Percentiles rank a stretch among this genome's conserved stretches.
Evolutionary conservation across 2,888 invertebrate genomes (phyloP).

Genomic region (Kryphioiulus occultus): DNA sequence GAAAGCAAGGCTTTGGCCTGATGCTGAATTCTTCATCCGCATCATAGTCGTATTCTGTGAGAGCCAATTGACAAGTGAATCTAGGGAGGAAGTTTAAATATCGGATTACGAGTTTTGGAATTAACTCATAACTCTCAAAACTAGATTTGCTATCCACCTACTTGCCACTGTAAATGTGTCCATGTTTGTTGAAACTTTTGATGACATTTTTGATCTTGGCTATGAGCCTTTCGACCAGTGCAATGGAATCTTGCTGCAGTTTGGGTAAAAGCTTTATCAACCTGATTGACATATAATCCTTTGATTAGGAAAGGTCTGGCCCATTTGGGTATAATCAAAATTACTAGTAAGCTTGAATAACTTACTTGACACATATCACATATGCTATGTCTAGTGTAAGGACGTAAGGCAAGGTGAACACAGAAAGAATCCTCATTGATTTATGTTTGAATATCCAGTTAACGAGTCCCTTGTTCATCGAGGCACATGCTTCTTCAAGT

Average conservation of each 20-base stretch:
- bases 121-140: not conserved
- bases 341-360: not conserved
- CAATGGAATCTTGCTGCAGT: slow-evolving; percentile 70
- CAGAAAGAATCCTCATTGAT: slow-evolving; percentile 79
- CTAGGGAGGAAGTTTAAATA: slow-evolving; percentile 56
- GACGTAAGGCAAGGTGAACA: slow-evolving; percentile 84
- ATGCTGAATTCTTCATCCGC: slow-evolving; percentile 56
- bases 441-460: slow-evolving; percentile 89
- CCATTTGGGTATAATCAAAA: not conserved
- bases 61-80: slow-evolving; percentile 71
- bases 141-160: slow-evolving; percentile 55
- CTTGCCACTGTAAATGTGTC: slow-evolving; percentile 66
- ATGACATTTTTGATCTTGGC: slow-evolving; percentile 65
- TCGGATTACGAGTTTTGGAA: not conserved
- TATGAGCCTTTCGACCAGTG: slow-evolving; percentile 70
- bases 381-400: slow-evolving; percentile 87
- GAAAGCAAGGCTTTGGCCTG: not conserved
- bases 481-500: slow-evolving; percentile 89
- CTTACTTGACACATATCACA: slow-evolving; percentile 85
- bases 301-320: not conserved
- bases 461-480: slow-evolving; percentile 87
- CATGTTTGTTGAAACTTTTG: slow-evolving; percentile 63
- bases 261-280: slow-evolving; percentile 75
- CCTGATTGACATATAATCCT: slow-evolving; percentile 63
- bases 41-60: slow-evolving; percentile 67